These are phyloP conservation scores for Taphrorychus bicolor DNA, from an alignment of 2,888 invertebrate species.

Conservation along the genomic window DNA sequence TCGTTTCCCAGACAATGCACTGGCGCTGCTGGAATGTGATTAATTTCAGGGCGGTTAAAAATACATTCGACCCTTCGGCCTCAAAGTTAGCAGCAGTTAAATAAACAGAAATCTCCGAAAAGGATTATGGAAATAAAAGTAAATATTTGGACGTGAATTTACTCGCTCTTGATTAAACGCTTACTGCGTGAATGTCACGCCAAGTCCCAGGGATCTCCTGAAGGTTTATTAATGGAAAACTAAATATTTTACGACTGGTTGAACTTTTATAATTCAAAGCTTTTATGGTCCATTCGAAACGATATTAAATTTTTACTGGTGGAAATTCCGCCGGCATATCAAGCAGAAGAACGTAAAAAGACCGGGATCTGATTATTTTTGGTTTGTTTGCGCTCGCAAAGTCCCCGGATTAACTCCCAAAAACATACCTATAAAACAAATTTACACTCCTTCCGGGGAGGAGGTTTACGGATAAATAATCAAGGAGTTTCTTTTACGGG, in stretches of 20 bases:
- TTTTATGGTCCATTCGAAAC: too few species aligned
- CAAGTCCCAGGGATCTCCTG: background rate
- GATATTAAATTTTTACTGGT: constrained; percentile 2
- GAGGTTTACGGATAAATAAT: background rate
- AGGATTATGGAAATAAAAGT: background rate
- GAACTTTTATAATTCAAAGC: constrained; percentile 1
- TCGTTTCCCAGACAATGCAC: constrained; percentile 6
- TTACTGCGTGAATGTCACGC: background rate
- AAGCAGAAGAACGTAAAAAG: background rate
- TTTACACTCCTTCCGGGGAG: background rate
- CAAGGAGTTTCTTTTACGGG: background rate
- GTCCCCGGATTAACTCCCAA: background rate
- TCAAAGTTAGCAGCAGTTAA: background rate
- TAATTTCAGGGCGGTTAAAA: background rate
- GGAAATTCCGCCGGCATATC: background rate
- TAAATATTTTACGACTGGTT: constrained; percentile 8
- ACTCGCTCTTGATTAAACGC: background rate
- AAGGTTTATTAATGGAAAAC: background rate
- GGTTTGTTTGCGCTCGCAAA: background rate
- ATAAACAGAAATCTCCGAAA: background rate
- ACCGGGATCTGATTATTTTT: background rate
- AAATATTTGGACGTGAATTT: background rate
- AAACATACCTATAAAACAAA: constrained; percentile 5
- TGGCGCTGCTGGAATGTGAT: background rate
- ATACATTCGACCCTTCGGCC: background rate